A percentile compares a stretch with the other conserved stretches of the same genome.
Conservation (phyloP, 2,888 invertebrate species). For the Drosophila rellima region DNA sequence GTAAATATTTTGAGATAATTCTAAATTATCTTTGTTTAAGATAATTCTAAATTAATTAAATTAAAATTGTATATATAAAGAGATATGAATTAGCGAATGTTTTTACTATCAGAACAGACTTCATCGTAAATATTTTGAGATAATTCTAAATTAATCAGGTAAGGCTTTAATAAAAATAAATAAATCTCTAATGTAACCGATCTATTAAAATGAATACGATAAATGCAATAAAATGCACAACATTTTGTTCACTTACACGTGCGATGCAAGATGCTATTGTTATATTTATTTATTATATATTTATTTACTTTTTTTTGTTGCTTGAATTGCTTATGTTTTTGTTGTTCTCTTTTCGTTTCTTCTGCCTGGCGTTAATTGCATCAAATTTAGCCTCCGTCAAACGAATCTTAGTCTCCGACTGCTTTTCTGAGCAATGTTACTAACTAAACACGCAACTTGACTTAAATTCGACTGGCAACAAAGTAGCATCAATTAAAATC, state of each 20-base stretch:
- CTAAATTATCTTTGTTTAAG: too few species aligned
- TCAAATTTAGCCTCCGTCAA: constrained; percentile 41
- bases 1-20: too few species aligned
- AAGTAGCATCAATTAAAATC: constrained; percentile 56
- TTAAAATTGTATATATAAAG: too few species aligned
- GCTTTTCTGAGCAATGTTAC: constrained; percentile 34
- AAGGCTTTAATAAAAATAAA: background rate
- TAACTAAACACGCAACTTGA: constrained; percentile 68
- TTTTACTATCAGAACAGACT: background rate
- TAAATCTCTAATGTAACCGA: background rate
- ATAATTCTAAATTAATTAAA: too few species aligned
- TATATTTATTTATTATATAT: background rate
- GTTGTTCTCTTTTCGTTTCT: constrained; percentile 27
- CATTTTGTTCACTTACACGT: constrained; percentile 13
- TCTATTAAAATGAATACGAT: background rate
- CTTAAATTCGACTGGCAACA: constrained; percentile 53
- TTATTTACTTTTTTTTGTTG: constrained; percentile 30
- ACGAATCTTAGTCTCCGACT: constrained; percentile 36
- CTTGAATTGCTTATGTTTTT: constrained; percentile 19
- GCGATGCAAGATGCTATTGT: background rate
- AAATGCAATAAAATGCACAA: constrained; percentile 6
- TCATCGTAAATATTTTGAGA: background rate
- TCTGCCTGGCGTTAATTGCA: constrained; percentile 62
- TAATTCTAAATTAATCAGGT: background rate
- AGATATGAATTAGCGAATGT: too few species aligned